Evolutionary conservation across 2,113 vertebrate genomes (phyloP), one percentile per base, ranked within the genome.

Genomic region (Myiozetetes cayanensis): DNA sequence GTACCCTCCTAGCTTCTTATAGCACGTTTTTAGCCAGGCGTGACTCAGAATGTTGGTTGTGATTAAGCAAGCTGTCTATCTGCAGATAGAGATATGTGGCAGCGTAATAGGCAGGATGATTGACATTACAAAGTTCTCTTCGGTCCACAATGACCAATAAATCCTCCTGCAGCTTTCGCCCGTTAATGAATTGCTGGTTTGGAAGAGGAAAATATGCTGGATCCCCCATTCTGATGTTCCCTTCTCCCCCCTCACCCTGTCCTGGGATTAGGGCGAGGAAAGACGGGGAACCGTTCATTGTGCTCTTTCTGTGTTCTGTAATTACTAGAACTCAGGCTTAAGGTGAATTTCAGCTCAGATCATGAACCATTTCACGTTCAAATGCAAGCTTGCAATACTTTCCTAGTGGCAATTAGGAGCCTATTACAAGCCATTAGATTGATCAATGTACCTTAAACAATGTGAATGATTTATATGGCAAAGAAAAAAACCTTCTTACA

Each of bases 381-480:
- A 94, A 97, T 97, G 95, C 96, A 98, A 97, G 98, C 97, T 98
- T 98, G 98, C 98, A 95, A 93, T 96, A 98, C 98, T 98, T 98
- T 98, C 98, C 98, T 98, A 96, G 96, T 97, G 98, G 98, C 98
- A 99, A 99, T 99, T 99, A 99, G 98, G 98, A 99, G 96, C 98
- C 98, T 98, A 99, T 99, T 99, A 99, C 99, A 98, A 99, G 98
- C 98, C 98, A 99, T 99, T 99, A 99, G 98, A 99, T 98, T 99
- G 99, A 99, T 99, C 99, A 99, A 99, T 99, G 99, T 99, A 99
- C 98, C 99, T 99, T 99, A 99, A 99, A 99, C 98, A 99, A 99
- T 99, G 98, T 94, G 98, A 98, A 98, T 99, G 99, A 99, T 99
- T 99, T 99, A 99, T 99, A 98, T 97, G 98, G 97, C 97, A 62